phyloP scores from a whole-genome alignment of 2,113 vertebrate species.

The Poecile atricapillus region DNA sequence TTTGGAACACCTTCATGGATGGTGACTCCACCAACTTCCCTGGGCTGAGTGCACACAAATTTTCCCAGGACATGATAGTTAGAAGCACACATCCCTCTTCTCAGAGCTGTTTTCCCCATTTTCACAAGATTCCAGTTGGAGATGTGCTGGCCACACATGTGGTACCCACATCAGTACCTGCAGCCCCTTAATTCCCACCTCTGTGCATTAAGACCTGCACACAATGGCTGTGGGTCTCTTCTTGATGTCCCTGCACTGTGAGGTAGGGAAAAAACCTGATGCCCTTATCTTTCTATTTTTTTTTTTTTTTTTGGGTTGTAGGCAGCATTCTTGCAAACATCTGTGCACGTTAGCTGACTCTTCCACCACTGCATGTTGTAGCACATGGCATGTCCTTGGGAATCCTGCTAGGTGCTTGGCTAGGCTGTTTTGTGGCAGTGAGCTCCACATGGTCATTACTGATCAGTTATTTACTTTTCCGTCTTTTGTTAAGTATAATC shows the following conservation, averaged over 20 bases:
- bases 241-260: fast-evolving
- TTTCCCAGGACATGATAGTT: fast-evolving
- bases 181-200: not conserved
- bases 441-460: fast-evolving
- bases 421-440: not conserved
- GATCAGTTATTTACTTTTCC: not conserved
- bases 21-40: not conserved
- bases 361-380: not conserved
- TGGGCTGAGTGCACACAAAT: not conserved
- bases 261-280: not conserved
- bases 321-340: not conserved
- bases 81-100: not conserved
- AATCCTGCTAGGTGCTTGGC: fast-evolving
- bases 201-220: fast-evolving
- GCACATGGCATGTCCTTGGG: fast-evolving
- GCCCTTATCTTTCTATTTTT: not conserved
- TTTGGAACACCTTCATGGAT: not conserved
- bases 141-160: too few species aligned
- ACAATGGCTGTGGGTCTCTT: fast-evolving
- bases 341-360: not conserved
- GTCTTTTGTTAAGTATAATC: not conserved
- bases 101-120: not conserved
- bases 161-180: not conserved
- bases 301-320: not conserved
- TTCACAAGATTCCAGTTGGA: not conserved